These are phyloP conservation scores for Dasyornis broadbenti DNA, from an alignment of 2,113 vertebrate species.

Conservation along the genomic window DNA sequence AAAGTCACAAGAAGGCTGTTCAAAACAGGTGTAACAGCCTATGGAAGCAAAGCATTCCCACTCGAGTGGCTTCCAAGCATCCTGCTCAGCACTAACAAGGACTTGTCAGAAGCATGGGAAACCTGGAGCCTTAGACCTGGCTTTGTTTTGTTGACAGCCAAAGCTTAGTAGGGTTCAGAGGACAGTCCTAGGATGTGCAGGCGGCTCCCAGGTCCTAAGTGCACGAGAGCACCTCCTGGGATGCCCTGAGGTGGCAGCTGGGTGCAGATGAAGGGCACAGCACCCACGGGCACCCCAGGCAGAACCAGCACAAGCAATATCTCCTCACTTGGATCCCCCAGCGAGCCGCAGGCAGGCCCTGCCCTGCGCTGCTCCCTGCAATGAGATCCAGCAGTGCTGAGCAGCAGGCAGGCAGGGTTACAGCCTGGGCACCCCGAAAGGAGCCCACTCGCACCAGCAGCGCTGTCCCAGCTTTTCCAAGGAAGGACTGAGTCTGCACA, in stretches of 20 bases:
- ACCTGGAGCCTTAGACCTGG: not conserved
- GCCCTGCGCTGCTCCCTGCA: not conserved
- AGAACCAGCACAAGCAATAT: not conserved
- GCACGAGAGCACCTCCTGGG: not conserved
- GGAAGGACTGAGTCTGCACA: not conserved
- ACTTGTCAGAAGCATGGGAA: not conserved
- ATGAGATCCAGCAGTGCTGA: not conserved
- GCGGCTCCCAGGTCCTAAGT: not conserved
- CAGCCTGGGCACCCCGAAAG: not conserved
- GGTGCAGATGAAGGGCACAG: not conserved
- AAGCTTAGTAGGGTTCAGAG: not conserved
- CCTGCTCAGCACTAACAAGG: not conserved
- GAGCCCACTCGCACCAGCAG: not conserved
- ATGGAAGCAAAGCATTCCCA: not conserved
- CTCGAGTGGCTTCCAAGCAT: rapidly evolving
- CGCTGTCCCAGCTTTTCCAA: not conserved
- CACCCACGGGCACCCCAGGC: rapidly evolving
- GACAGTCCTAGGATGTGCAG: not conserved
- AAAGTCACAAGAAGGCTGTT: not conserved
- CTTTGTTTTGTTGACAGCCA: not conserved
- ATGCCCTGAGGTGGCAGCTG: not conserved
- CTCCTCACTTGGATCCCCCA: not conserved
- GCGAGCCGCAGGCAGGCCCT: not conserved
- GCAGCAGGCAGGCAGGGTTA: not conserved
- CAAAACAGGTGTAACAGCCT: not conserved